Evolutionary conservation across 1,140 invertebrate species (phyloP).

Genomic region (Carcinoscorpius rotundicauda): DNA sequence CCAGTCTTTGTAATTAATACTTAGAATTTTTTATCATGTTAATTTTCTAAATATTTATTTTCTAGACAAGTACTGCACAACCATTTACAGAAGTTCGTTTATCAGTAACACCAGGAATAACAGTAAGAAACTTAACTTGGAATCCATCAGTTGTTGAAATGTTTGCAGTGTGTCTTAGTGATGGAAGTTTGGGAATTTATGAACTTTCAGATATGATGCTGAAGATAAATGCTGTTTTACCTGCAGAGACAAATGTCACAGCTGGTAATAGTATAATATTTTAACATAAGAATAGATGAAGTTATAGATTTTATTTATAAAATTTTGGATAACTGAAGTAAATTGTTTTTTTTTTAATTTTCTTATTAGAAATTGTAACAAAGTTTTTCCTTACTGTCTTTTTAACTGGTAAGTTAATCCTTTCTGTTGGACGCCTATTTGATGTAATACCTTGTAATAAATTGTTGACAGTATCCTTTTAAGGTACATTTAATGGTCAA

Average conservation of each 20-base stretch:
- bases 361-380: neutral
- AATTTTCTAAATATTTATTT: constrained; percentile 5
- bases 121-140: constrained; percentile 34
- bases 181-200: constrained; percentile 32
- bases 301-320: neutral
- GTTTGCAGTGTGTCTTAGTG: constrained; percentile 31
- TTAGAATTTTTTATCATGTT: no score
- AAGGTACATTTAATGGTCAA: no score
- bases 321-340: neutral
- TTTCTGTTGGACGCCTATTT: neutral
- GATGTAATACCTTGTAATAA: neutral
- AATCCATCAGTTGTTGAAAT: constrained; percentile 35
- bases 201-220: constrained; percentile 26
- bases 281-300: neutral
- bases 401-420: neutral
- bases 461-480: no score
- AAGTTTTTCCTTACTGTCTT: neutral
- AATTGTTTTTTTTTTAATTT: constrained; percentile 19
- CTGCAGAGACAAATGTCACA: constrained; percentile 31
- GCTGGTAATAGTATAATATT: constrained; percentile 10
- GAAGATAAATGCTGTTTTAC: constrained; percentile 33
- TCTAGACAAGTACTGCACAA: constrained; percentile 10
- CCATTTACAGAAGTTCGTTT: constrained; percentile 29
- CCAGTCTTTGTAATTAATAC: no score
- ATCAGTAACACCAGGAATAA: constrained; percentile 14